Percentiles rank a stretch among this genome's conserved stretches.
phyloP scores from a whole-genome alignment of 2,113 vertebrate species.

The Podocnemis expansa region DNA sequence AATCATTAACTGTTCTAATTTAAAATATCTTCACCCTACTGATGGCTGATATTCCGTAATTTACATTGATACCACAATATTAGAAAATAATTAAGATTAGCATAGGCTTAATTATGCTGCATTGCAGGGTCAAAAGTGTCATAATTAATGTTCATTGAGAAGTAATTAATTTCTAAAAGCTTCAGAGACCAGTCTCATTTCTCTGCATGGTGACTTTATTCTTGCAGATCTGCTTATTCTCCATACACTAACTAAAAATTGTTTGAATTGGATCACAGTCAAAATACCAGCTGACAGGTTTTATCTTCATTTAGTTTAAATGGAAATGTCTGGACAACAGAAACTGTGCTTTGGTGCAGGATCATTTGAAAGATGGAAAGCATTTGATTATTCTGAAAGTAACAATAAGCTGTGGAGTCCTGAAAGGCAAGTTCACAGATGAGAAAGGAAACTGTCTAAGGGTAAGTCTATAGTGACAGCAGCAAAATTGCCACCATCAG shows the following conservation, averaged over 20 bases:
- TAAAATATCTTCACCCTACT: slow-evolving; percentile 45
- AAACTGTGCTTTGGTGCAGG: rapidly evolving
- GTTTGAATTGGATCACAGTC: rapidly evolving
- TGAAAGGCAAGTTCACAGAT: background rate
- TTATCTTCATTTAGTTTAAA: rapidly evolving
- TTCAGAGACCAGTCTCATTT: slow-evolving; percentile 25
- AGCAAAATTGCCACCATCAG: no score
- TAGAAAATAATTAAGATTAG: slow-evolving; percentile 64
- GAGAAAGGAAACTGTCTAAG: background rate
- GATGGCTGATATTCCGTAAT: slow-evolving; percentile 49
- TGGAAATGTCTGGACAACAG: rapidly evolving
- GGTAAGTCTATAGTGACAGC: no score
- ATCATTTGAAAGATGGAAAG: rapidly evolving
- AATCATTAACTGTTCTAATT: slow-evolving; percentile 44
- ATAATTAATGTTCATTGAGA: slow-evolving; percentile 26
- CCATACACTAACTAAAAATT: background rate
- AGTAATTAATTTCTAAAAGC: slow-evolving; percentile 53
- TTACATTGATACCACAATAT: slow-evolving; percentile 44
- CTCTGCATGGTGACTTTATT: background rate
- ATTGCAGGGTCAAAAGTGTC: slow-evolving; percentile 39
- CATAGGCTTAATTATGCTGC: slow-evolving; percentile 41
- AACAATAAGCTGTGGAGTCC: background rate
- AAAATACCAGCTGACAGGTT: rapidly evolving
- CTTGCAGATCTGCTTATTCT: background rate
- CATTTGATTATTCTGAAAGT: background rate